These are phyloP conservation scores for Uromys caudimaculatus DNA, from an alignment of 2,797 vertebrate species.

Conservation along the genomic window DNA sequence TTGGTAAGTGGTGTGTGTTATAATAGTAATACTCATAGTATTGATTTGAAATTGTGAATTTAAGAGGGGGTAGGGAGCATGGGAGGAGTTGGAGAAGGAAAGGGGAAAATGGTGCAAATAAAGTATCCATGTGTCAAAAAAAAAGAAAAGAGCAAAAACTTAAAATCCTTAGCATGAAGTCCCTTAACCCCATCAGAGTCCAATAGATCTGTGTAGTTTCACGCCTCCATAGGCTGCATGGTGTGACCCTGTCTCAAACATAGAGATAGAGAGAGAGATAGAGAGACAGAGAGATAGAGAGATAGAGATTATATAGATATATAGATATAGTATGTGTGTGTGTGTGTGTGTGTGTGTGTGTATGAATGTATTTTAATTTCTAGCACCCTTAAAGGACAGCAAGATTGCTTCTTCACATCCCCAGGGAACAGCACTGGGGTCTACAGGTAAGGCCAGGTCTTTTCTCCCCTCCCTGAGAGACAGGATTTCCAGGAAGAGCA, in stretches of 20 bases:
- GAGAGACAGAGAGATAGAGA: too few species aligned
- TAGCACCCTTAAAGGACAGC: background rate
- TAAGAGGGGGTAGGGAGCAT: too few species aligned
- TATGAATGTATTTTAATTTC: background rate
- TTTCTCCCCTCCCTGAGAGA: background rate
- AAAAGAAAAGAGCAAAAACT: background rate
- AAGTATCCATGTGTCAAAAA: background rate
- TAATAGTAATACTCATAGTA: background rate
- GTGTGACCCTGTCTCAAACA: background rate
- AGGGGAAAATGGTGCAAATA: background rate
- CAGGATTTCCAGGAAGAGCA: background rate
- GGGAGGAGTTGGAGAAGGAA: background rate
- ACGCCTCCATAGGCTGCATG: background rate
- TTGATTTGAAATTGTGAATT: background rate
- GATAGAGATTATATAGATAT: too few species aligned
- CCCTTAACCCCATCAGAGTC: background rate
- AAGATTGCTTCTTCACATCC: background rate
- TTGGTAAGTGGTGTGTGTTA: background rate
- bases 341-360: too few species aligned
- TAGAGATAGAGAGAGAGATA: too few species aligned
- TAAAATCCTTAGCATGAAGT: background rate
- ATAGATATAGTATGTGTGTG: too few species aligned
- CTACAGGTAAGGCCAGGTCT: background rate
- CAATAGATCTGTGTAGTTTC: background rate
- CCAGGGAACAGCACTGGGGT: background rate